Percentiles rank a stretch among this genome's conserved stretches.
These are phyloP conservation scores for Melanotaenia maccullochi DNA, from an alignment of 2,797 vertebrate species.

Conservation along the genomic window DNA sequence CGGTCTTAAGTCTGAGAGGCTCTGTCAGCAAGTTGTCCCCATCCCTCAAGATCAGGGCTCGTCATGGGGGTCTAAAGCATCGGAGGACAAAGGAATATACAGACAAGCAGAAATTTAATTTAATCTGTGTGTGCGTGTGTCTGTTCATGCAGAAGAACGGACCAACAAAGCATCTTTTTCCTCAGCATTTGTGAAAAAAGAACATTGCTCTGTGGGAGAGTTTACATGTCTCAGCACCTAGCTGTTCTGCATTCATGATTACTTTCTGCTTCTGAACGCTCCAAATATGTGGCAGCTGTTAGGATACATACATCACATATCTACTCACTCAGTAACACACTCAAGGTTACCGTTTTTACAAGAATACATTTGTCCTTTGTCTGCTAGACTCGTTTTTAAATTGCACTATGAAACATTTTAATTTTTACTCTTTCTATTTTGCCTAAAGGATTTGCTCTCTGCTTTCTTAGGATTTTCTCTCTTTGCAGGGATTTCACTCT, in stretches of 20 bases:
- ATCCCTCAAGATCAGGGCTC: conserved; percentile 39
- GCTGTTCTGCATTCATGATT: conserved; percentile 40
- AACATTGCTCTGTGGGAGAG: conserved; percentile 34
- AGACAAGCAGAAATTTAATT: conserved; percentile 17
- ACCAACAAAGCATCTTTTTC: conserved; percentile 41
- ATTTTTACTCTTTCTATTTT: background rate
- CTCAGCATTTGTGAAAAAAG: conserved; percentile 23
- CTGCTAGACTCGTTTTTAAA: background rate
- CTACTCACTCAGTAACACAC: background rate
- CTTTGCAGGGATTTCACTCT: no score
- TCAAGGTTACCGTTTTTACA: background rate
- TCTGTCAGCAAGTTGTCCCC: conserved; percentile 51
- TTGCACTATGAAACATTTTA: background rate
- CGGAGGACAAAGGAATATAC: conserved; percentile 35
- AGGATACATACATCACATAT: conserved; percentile 5
- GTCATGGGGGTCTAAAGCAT: conserved; percentile 9
- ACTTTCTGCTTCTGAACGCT: conserved; percentile 23
- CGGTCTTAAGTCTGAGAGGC: conserved; percentile 26
- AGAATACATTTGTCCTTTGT: background rate
- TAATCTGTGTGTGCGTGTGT: background rate
- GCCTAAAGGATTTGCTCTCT: background rate
- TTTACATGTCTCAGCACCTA: conserved; percentile 5
- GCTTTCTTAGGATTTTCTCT: no score
- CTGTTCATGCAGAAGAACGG: conserved; percentile 14
- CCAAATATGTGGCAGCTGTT: conserved; percentile 7